Conservation (phyloP, 1,140 invertebrate genomes). For the Sitobion miscanthi region DNA sequence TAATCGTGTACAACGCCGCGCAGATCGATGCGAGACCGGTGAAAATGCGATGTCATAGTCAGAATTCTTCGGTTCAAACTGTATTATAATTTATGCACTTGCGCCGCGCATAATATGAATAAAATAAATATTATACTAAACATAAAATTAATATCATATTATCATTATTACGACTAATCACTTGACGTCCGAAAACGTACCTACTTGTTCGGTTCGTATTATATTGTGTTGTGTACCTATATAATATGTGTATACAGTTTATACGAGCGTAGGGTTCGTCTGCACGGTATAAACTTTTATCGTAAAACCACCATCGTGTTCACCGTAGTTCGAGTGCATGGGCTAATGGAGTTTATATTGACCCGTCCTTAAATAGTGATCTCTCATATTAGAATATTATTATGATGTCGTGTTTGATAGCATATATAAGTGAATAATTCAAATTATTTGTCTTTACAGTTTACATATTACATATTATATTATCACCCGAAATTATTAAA, state of each 20-base stretch:
- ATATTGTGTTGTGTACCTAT: not conserved
- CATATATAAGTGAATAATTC: not conserved
- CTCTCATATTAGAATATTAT: not conserved
- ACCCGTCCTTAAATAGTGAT: not conserved
- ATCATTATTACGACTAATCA: not conserved
- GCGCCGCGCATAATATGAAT: not conserved
- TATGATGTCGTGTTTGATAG: not conserved
- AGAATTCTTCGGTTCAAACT: not conserved
- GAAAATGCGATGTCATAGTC: not conserved
- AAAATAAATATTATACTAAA: not conserved
- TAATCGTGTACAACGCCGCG: not conserved
- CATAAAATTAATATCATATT: too few species aligned
- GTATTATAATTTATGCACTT: not conserved
- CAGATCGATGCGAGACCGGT: conserved; percentile 30
- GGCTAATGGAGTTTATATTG: not conserved
- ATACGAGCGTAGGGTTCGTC: not conserved
- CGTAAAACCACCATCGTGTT: not conserved
- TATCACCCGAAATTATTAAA: not conserved
- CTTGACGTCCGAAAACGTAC: not conserved
- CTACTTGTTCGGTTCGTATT: not conserved
- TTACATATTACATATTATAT: not conserved
- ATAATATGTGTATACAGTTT: not conserved
- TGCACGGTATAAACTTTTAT: not conserved
- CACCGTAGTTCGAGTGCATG: not conserved
- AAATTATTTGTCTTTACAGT: too few species aligned